Conservation (phyloP, 2,888 invertebrate species). For the Pecten maximus region DNA sequence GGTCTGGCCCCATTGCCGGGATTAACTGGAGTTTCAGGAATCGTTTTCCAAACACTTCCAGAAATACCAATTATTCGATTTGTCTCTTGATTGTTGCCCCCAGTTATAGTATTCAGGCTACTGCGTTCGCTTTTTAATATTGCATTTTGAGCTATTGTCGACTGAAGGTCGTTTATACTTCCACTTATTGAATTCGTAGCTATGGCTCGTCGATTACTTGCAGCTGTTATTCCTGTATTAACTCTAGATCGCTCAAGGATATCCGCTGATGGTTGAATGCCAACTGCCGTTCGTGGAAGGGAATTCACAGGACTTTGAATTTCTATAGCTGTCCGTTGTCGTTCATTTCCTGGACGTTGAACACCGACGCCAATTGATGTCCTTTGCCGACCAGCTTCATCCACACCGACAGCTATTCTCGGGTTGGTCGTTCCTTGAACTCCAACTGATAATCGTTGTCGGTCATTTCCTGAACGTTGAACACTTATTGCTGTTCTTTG, state of each 20-base stretch:
- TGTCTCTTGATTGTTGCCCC: neutral
- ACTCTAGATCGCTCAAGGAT: neutral
- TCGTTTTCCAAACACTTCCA: neutral
- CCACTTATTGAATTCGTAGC: neutral
- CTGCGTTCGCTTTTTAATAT: neutral
- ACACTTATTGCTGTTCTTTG: neutral
- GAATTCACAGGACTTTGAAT: neutral
- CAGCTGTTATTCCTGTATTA: neutral
- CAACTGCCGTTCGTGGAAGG: neutral
- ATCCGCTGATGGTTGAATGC: neutral
- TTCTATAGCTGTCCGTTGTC: neutral
- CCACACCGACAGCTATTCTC: neutral
- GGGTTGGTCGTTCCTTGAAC: neutral
- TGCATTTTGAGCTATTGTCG: neutral
- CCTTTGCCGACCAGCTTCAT: neutral
- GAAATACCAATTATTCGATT: neutral
- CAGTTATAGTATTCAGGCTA: neutral
- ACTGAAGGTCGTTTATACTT: neutral
- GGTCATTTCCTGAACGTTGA: neutral
- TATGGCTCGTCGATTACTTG: neutral
- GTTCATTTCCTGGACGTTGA: neutral
- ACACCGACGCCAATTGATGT: neutral
- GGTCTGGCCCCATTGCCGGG: neutral
- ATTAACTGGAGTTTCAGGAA: neutral
- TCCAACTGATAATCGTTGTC: neutral